These are phyloP conservation scores for Coenobita brevimanus DNA, from an alignment of 1,140 invertebrate genomes.

Conservation along the genomic window DNA sequence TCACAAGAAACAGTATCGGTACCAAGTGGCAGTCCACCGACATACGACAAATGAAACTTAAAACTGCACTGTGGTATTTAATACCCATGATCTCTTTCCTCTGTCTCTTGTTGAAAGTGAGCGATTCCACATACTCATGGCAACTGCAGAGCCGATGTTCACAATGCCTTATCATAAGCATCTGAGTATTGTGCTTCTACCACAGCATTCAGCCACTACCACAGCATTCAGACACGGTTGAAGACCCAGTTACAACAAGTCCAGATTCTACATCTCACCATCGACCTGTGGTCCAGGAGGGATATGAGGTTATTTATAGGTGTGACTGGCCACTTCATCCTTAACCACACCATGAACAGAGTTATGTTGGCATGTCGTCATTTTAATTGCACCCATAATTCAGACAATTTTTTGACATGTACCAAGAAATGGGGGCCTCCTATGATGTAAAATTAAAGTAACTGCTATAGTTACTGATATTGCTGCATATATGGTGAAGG, in stretches of 20 bases:
- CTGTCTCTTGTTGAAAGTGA: too few relatives aligned
- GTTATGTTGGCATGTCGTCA: conserved; percentile 10
- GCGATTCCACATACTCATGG: not conserved
- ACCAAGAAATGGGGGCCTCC: not conserved
- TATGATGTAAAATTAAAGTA: not conserved
- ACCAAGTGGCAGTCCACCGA: conserved; percentile 1
- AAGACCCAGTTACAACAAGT: conserved; percentile 9
- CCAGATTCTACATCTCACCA: not conserved
- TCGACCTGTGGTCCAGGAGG: too few relatives aligned
- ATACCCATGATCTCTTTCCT: not conserved
- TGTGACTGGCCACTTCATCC: too few relatives aligned
- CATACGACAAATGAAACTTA: conserved; percentile 1
- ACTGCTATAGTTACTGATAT: not conserved
- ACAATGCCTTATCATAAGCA: too few relatives aligned
- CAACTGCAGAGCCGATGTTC: not conserved
- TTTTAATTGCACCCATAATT: not conserved
- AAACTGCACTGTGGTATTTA: not conserved
- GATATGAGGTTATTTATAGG: conserved; percentile 4
- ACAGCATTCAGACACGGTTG: not conserved
- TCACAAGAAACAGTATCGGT: not conserved
- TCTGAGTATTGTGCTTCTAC: too few relatives aligned
- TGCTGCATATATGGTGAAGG: too few relatives aligned
- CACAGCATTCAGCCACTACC: not conserved
- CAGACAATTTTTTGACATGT: too few relatives aligned
- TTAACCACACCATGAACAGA: not conserved